Base-by-base conservation (phyloP, 2,888 invertebrate genomes). In the Dolichopus griseipennis region DNA sequence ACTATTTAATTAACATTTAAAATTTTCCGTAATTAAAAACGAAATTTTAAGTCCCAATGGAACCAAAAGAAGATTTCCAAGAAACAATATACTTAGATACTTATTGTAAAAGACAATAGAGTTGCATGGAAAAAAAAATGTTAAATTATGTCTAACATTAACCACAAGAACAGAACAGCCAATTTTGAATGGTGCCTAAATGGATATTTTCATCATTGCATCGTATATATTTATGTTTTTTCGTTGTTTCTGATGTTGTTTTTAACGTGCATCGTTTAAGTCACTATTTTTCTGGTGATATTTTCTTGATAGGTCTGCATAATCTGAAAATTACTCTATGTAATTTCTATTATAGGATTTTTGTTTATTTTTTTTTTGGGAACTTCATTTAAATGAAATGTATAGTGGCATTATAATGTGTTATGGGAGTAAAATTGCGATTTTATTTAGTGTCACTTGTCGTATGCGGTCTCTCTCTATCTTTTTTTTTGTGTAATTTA, bases 381-480 rank as follows among this genome's bases (percentile, higher is more conserved):
- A 15, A 18, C 52, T 52, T 15, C 15, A 52, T 52, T 52, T 6
- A 52, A 52, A 52, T 52, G 52, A 18, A n/a, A 52, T 52, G 52
- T n/a, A n/a, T n/a, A 37, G 52, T n/a, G 52, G 52, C 52, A 18
- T 52, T 52, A 37, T 10, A 37, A 37, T 52, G 52, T 52, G 15
- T 52, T 52, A 52, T n/a, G n/a, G n/a, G 15, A 52, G 52, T 27
- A 52, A 52, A 52, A 52, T 52, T 52, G 18, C 52, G 52, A 52
- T 52, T 52, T 52, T 18, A 52, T 52, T 52, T 52, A 52, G 52
- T 52, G 52, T 52, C 52, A 52, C 52, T 52, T 52, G 52, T 52
- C 52, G 52, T 52, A 52, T 52, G 52, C 18, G 52, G 15, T 7
- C 15, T 12, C 18, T 52, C n/a, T 52, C 52, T 52, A 2, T 27